phyloP scores from a whole-genome alignment of 2,113 vertebrate genomes.

The Sorex fumeus region DNA sequence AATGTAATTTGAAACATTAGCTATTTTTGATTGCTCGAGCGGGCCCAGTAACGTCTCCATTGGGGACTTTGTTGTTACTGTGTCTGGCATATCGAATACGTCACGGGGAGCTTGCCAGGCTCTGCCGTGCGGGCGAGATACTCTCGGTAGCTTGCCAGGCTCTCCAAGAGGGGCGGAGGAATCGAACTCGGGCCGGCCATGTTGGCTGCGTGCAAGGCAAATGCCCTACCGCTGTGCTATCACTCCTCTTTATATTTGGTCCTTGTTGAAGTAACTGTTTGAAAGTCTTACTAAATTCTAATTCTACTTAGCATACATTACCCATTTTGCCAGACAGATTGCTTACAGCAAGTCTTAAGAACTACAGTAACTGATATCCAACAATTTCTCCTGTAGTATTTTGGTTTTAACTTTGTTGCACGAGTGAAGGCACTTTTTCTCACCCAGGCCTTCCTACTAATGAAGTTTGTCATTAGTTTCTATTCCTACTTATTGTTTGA shows the following conservation, averaged over 20 bases:
- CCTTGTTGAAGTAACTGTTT: background rate
- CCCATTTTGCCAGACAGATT: no score
- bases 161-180: no score
- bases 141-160: no score
- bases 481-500: background rate
- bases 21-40: constrained; percentile 19
- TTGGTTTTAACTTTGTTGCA: constrained; percentile 9
- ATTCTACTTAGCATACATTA: constrained; percentile 23
- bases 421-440: background rate
- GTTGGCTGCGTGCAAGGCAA: no score
- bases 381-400: background rate
- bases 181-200: no score
- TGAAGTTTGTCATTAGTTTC: background rate
- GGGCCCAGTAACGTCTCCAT: no score
- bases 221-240: no score
- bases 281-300: constrained; percentile 1
- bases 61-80: no score
- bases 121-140: no score
- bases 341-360: background rate
- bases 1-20: constrained; percentile 6
- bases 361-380: background rate
- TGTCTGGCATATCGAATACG: no score
- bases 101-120: no score
- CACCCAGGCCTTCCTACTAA: background rate
- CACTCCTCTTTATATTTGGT: background rate